Conservation (phyloP, 2,888 invertebrate genomes). For the Deroplatys truncata region DNA sequence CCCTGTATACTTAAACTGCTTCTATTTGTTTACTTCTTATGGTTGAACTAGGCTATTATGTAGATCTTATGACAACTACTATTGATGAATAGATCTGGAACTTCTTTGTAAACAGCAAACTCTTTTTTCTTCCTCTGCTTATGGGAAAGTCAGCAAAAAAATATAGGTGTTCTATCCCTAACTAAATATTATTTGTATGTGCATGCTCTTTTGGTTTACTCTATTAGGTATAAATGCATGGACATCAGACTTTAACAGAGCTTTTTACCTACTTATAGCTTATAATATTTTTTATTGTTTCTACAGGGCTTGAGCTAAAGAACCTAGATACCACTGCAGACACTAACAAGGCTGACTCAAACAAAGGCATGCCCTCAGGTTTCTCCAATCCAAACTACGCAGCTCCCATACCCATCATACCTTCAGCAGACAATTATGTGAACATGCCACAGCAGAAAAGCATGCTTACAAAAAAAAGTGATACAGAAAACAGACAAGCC, state of each 20-base stretch:
- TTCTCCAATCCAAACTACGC: slow-evolving; percentile 43
- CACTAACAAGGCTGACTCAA: neutral
- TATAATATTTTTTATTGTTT: neutral
- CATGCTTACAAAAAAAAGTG: neutral
- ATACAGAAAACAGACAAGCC: neutral
- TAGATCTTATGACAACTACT: too few species aligned
- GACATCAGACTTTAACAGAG: neutral
- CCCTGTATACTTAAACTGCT: too few species aligned
- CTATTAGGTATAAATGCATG: too few species aligned
- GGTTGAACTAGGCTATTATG: too few species aligned
- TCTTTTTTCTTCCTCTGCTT: too few species aligned
- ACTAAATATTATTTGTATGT: too few species aligned
- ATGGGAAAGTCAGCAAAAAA: too few species aligned
- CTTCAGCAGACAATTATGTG: slow-evolving; percentile 47
- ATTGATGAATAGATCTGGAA: too few species aligned
- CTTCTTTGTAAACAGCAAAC: too few species aligned
- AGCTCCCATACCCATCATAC: slow-evolving; percentile 32
- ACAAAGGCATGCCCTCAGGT: neutral
- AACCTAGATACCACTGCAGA: neutral
- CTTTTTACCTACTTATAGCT: neutral
- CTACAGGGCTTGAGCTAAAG: neutral
- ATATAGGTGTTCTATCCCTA: too few species aligned
- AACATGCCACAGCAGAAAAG: slow-evolving; percentile 51
- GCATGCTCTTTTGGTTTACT: too few species aligned
- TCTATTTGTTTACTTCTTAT: too few species aligned